Evolutionary conservation across 2,113 vertebrate genomes (phyloP), one percentile per base, ranked within the genome.

Genomic region (Andinoacara biseriatus): DNA sequence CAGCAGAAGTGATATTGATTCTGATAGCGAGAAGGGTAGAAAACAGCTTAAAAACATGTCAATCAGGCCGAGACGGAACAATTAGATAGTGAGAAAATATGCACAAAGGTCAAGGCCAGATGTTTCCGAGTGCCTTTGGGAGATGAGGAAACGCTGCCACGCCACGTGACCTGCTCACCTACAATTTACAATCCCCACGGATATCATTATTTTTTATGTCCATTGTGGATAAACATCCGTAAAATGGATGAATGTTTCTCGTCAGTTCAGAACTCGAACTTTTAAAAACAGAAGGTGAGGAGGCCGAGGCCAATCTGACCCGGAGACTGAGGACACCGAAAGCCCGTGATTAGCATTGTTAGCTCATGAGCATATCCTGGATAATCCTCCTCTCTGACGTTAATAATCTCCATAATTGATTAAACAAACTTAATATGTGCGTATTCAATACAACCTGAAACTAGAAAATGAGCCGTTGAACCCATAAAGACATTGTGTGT

Each of bases 61-160:
- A 63, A 49, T 69, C 24, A 69, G 52, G 1, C n/a, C 49, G 38
- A 78, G 60, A 38, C n/a, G 14, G 6, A 24, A 35, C 14, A 56
- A 26, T 63, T 33, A 54, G 7, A 46, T 18, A 31, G 67, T 26
- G 20, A 31, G n/a, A 10, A 56, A 46, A 74, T 20, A 20, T 43
- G 59, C 17, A 0, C 43, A 40, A 10, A 43, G 59, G 57, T 61
- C 2, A 0, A 54, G 14, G 31, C 6, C 49, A 29, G 10, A 54
- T 1, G 29, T 61, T 49, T 0, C 60, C 0, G 43, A 18, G 40
- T 43, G 1, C 0, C 22, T 43, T 67, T 0, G 49, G 43, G 43
- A 69, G 43, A 69, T 0, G 26, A 52, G 43, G 26, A 52, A 52
- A 31, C 3, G 46, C 26, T 72, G 67, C 26, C 1, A 1, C 22